Evolutionary conservation across 2,888 invertebrate species (phyloP), one percentile per base, ranked within the genome.

Genomic region (Cataglyphis altisquamis): DNA sequence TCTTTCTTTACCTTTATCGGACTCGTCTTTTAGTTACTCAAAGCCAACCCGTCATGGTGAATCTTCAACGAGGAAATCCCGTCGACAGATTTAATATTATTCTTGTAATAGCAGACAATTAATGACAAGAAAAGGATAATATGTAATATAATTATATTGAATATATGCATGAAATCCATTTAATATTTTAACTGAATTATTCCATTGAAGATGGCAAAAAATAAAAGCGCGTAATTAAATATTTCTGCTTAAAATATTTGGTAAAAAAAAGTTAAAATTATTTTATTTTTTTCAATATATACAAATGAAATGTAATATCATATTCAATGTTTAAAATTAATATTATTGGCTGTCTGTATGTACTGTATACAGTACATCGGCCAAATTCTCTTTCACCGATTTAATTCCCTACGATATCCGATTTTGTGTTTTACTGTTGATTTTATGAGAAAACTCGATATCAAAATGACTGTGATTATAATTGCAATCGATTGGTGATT

Each of bases 341-440:
- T 25, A 25, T 25, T 25, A 25, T 25, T 25, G 25, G 25, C 25
- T 25, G 1, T 25, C 25, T 1, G 25, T 25, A 25, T 25, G 25
- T 25, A 25, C 25, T 25, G 25, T 25, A 25, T 25, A 25, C 25
- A 8, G 32, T 29, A 25, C 18, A 29, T 48, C 29, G 21, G 0
- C 45, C 12, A 18, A 75, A 6, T 67, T 18, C n/a, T 41, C 9
- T 67, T 12, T 67, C 25, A 55, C 4, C 12, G 36, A 74, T 82
- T 88, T 85, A 83, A 85, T 83, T 83, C 73, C 45, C 9, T 80
- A 25, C 72, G 74, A 84, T 70, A 74, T 8, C 78, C 63, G 74
- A 55, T 80, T 87, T 73, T 62, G 64, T 66, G 66, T 32, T 87
- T 84, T 52, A 3, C 21, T 36, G 68, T 86, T 75, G 82, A 77